Evolutionary conservation across 2,888 invertebrate genomes (phyloP), one percentile per base, ranked within the genome.

Genomic region (Drosophila borealis): DNA sequence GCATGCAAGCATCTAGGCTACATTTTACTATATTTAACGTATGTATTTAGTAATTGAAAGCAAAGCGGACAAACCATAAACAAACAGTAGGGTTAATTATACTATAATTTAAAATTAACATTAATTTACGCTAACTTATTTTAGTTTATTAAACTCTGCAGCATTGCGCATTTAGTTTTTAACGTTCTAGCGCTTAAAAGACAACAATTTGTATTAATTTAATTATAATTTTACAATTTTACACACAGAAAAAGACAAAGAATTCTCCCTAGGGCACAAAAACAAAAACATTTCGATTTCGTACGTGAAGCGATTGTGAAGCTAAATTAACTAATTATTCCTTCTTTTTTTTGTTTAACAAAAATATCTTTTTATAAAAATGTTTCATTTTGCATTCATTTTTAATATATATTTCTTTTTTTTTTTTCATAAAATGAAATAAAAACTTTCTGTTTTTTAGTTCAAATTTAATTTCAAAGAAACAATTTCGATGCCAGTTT

Each of bases 261-360:
- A 90, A 90, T 89, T 90, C 89, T 90, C 90, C 89, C 80, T 78
- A 89, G 90, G 85, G 88, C 90, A 80, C 90, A 90, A 90, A 70
- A 71, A 64, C 49, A 62, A 66, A 73, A 70, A 74, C 68, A 68
- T 68, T 81, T 78, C 51, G 50, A 57, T 71, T 70, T 77, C 56
- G 54, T 77, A 69, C 68, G 73, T 61, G 55, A 74, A 54, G 65
- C 61, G 49, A 65, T 53, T 54, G 41, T 62, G 60, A 37, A 54
- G n/a, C 65, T 37, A 67, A 57, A 51, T 33, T 50, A 57, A 73
- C 29, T 61, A 39, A 64, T 65, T 71, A 69, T 72, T 70, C 50
- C 64, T 62, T 76, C 57, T 68, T 74, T 72, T 74, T 78, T 80
- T 90, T 86, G 81, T 84, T 88, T 75, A 83, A 87, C 84, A 81